Conservation (phyloP, 1,140 invertebrate genomes). For the Drepana arcuata region DNA sequence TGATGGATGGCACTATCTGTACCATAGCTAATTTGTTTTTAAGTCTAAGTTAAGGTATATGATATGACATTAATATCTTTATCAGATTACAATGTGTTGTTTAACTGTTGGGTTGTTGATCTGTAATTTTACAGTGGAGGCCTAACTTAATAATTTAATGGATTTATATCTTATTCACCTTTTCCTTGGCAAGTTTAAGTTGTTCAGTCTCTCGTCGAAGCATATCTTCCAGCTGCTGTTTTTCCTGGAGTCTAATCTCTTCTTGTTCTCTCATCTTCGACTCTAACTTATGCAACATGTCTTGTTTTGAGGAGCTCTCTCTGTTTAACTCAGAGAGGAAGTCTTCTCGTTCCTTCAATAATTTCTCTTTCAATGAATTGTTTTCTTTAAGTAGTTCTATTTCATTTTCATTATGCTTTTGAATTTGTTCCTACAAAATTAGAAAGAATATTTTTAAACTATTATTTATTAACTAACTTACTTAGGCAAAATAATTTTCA, state of each 20-base stretch:
- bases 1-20: no score
- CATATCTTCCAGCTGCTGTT: constrained; percentile 32
- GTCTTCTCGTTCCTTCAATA: constrained; percentile 63
- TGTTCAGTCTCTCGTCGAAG: constrained; percentile 37
- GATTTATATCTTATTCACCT: no score
- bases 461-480: no score
- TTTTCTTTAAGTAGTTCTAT: constrained; percentile 48
- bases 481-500: no score
- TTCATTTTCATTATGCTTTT: constrained; percentile 44
- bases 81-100: no score
- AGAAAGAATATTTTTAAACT: no score
- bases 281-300: constrained; percentile 49
- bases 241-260: constrained; percentile 38
- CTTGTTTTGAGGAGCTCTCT: constrained; percentile 68
- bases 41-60: no score
- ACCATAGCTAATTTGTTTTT: no score
- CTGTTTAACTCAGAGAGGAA: constrained; percentile 62
- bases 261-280: constrained; percentile 49
- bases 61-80: no score
- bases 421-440: constrained; percentile 48
- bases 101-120: no score
- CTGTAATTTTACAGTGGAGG: no score
- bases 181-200: constrained; percentile 41
- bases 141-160: no score
- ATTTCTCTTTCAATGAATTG: constrained; percentile 55